These are phyloP conservation scores for Homalodisca vitripennis DNA, from an alignment of 1,140 invertebrate species.

Conservation along the genomic window DNA sequence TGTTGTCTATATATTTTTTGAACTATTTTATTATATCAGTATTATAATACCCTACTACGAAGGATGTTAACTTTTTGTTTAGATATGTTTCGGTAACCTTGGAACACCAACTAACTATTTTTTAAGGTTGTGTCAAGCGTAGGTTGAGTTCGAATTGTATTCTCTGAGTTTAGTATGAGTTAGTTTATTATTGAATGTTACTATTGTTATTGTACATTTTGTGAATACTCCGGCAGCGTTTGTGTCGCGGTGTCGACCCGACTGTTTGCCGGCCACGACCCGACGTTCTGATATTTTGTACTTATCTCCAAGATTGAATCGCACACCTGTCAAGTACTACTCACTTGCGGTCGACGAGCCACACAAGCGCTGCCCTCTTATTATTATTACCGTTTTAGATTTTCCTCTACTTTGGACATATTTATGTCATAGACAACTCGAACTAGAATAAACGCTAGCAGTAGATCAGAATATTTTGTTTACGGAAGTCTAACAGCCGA, in stretches of 20 bases:
- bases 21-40: slow-evolving; percentile 31
- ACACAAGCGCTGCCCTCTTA: background rate
- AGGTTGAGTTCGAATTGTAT: slow-evolving; percentile 23
- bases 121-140: slow-evolving; percentile 30
- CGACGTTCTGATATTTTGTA: background rate
- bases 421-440: slow-evolving; percentile 27
- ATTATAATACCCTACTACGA: slow-evolving; percentile 27
- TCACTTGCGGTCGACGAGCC: too few relatives aligned
- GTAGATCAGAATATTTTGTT: slow-evolving; percentile 26
- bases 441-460: slow-evolving; percentile 28
- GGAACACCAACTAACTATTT: slow-evolving; percentile 27
- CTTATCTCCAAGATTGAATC: too few relatives aligned
- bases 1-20: slow-evolving; percentile 32
- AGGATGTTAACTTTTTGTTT: slow-evolving; percentile 23
- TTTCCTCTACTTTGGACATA: slow-evolving; percentile 25
- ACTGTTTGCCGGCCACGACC: background rate
- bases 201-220: slow-evolving; percentile 29
- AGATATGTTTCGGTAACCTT: slow-evolving; percentile 22
- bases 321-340: too few relatives aligned
- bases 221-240: slow-evolving; percentile 19
- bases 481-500: slow-evolving; percentile 26
- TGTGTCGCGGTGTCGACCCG: background rate
- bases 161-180: slow-evolving; percentile 23
- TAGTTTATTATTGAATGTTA: slow-evolving; percentile 29
- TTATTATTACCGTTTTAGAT: slow-evolving; percentile 15